Evolutionary conservation across 2,888 invertebrate species (phyloP).

Genomic region (Rhamphomyia laevipes): DNA sequence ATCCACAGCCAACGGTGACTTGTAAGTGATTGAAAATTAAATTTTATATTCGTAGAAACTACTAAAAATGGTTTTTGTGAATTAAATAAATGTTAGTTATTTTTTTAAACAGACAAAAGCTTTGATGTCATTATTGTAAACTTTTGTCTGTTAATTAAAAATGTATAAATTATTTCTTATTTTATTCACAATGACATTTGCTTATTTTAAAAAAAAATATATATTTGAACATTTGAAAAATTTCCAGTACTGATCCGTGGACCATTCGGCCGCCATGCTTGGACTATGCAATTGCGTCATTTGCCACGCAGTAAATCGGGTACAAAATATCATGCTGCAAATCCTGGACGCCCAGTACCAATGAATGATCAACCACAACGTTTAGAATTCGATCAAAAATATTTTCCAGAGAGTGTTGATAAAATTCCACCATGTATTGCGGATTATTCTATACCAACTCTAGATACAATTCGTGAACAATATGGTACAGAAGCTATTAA

Average conservation of each 20-base stretch:
- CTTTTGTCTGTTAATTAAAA: too few relatives aligned
- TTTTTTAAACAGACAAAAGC: too few relatives aligned
- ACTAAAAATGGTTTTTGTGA: neutral
- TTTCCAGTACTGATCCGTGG: slow-evolving; percentile 71
- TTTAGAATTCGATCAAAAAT: slow-evolving; percentile 57
- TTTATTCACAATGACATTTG: slow-evolving; percentile 3
- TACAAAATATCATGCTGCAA: slow-evolving; percentile 43
- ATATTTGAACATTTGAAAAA: neutral
- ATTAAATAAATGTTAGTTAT: too few relatives aligned
- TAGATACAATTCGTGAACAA: slow-evolving; percentile 60
- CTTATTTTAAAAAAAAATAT: neutral
- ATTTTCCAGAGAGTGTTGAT: slow-evolving; percentile 71
- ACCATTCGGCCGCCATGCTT: slow-evolving; percentile 89
- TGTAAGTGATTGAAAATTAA: slow-evolving; percentile 30
- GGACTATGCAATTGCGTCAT: slow-evolving; percentile 83
- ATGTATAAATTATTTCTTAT: too few relatives aligned
- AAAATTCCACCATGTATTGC: slow-evolving; percentile 70
- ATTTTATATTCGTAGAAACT: neutral
- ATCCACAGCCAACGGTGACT: slow-evolving; percentile 83
- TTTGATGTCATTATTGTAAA: too few relatives aligned
- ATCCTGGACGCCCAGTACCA: slow-evolving; percentile 61
- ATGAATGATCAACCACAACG: slow-evolving; percentile 54
- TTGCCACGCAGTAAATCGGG: slow-evolving; percentile 72
- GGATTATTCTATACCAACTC: slow-evolving; percentile 81
- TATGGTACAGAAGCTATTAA: slow-evolving; percentile 42